Conservation (phyloP, 2,797 vertebrate genomes). For the Basileuterus tristriatus region DNA sequence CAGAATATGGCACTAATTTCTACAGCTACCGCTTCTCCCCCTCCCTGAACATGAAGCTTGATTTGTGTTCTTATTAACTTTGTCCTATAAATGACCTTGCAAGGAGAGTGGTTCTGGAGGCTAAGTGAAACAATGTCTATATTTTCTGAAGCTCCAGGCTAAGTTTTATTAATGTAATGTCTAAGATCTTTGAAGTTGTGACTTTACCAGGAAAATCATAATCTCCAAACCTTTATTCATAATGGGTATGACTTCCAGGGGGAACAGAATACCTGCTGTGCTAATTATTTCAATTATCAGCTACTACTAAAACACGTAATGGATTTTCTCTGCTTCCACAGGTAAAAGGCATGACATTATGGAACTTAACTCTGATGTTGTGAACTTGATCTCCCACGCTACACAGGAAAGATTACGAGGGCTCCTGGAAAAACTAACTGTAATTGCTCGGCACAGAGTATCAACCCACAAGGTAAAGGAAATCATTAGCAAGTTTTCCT, state of each 20-base stretch:
- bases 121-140: constrained; percentile 90
- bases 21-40: constrained; percentile 66
- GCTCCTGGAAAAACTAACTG: constrained; percentile 87
- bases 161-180: constrained; percentile 97
- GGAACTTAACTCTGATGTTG: constrained; percentile 88
- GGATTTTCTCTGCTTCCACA: constrained; percentile 91
- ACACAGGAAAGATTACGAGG: constrained; percentile 88
- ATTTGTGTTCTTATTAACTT: constrained; percentile 86
- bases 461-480: constrained; percentile 83
- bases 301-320: constrained; percentile 91
- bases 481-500: constrained; percentile 39
- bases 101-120: constrained; percentile 83
- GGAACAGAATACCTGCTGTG: constrained; percentile 94
- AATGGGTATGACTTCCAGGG: constrained; percentile 96
- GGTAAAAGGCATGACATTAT: constrained; percentile 89
- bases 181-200: constrained; percentile 98
- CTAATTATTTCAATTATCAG: constrained; percentile 96
- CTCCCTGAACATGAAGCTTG: constrained; percentile 72
- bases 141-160: constrained; percentile 90
- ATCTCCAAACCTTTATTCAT: constrained; percentile 97
- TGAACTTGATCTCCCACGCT: constrained; percentile 90
- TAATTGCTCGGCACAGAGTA: constrained; percentile 86
- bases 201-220: constrained; percentile 97
- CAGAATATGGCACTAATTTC: constrained; percentile 78
- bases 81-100: constrained; percentile 97